Conservation (phyloP, 2,888 invertebrate species). For the Pandemis corylana region DNA sequence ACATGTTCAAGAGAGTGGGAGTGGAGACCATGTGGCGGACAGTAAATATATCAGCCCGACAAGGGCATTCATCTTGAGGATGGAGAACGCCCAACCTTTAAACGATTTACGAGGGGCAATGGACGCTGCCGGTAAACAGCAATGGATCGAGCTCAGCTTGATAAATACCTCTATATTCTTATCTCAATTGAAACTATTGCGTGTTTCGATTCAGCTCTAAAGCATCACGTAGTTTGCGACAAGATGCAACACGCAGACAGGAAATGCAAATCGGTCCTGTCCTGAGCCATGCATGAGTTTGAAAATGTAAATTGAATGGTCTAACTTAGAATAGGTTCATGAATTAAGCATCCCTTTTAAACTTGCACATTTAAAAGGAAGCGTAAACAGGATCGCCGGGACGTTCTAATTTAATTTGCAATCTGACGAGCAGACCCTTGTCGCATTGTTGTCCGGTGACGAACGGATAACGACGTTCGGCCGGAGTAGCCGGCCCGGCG, state of each 20-base stretch:
- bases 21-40: constrained; percentile 69
- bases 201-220: constrained; percentile 12
- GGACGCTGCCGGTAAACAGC: constrained; percentile 64
- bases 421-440: constrained; percentile 68
- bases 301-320: constrained; percentile 80
- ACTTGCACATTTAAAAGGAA: constrained; percentile 74
- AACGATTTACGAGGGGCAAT: constrained; percentile 81
- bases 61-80: constrained; percentile 81
- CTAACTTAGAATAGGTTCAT: constrained; percentile 76
- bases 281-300: constrained; percentile 66
- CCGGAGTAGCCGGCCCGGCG: constrained; percentile 30
- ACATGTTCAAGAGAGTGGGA: constrained; percentile 67
- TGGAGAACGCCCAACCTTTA: constrained; percentile 81
- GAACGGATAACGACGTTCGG: constrained; percentile 67
- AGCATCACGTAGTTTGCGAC: constrained; percentile 56
- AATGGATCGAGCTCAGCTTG: constrained; percentile 46
- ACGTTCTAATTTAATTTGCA: constrained; percentile 77
- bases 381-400: constrained; percentile 66
- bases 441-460: constrained; percentile 61
- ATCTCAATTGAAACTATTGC: constrained; percentile 30
- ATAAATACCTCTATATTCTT: constrained; percentile 45
- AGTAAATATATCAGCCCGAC: constrained; percentile 81
- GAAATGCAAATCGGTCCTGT: constrained; percentile 71
- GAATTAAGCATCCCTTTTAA: constrained; percentile 78
- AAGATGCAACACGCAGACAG: constrained; percentile 66